Evolutionary conservation across 2,113 vertebrate species (phyloP), one percentile per base, ranked within the genome.

Genomic region (Phaethon lepturus): DNA sequence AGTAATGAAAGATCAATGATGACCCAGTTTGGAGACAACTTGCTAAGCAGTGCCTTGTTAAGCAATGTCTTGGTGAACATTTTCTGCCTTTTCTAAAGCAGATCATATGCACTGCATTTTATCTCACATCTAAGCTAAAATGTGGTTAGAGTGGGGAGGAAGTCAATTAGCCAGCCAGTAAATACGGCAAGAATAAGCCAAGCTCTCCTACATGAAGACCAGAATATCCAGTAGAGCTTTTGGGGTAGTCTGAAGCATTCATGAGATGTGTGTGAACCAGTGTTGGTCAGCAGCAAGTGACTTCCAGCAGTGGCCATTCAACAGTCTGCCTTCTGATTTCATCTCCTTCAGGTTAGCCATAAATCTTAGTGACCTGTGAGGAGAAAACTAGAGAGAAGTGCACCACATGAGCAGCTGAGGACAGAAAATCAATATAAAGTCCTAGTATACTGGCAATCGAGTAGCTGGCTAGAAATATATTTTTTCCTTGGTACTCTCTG

Each of bases 371-470:
- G 94, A 96, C 94, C 94, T 77, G 86, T 91, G 89, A 96, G 84
- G 84, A 97, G 93, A 96, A 94, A 96, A 96, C 94, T 93, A 95
- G 93, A 94, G 82, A 96, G 77, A 76, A 96, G 81, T 83, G 81
- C 66, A 96, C 71, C 59, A 76, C 74, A 95, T 97, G 87, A 95
- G 81, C 55, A 94, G 89, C 97, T 95, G 94, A 96, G 84, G 95
- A 95, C 94, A 97, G 96, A 87, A 96, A 97, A 97, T 96, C 97
- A 94, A 95, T 96, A 95, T 25, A 22, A 91, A 95, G 69, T 76
- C 93, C 58, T 72, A 66, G 35, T 69, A 62, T 49, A 79, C 73
- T 85, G 77, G 93, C 74, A 91, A 35, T 95, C 22, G 5, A 96
- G 77, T 93, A 85, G 94, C 95, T 91, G 78, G 42, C 89, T 94